phyloP scores from a whole-genome alignment of 2,888 invertebrate genomes.

The Stomorhina lunata region DNA sequence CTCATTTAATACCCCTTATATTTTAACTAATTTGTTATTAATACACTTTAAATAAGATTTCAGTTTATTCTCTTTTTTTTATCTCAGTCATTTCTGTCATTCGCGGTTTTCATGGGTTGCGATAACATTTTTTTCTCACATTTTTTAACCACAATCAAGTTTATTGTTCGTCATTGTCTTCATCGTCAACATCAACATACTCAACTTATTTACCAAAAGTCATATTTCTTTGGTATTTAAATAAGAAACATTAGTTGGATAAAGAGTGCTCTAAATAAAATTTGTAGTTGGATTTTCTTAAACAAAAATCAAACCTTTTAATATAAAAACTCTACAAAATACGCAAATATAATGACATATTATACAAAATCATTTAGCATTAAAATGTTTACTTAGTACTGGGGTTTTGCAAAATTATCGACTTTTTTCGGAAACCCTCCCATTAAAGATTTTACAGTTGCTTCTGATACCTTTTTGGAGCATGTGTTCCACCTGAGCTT shows the following conservation, averaged over 20 bases:
- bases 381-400: too few relatives aligned
- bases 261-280: too few relatives aligned
- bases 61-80: background rate
- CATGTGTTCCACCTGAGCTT: too few relatives aligned
- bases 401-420: too few relatives aligned
- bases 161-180: background rate
- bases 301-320: too few relatives aligned
- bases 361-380: too few relatives aligned
- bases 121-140: constrained; percentile 10
- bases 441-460: too few relatives aligned
- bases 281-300: too few relatives aligned
- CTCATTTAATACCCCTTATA: background rate
- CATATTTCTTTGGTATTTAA: constrained; percentile 9
- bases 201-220: constrained; percentile 19
- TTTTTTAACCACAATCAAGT: constrained; percentile 2
- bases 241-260: background rate
- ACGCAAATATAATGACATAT: too few relatives aligned
- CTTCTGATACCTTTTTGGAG: too few relatives aligned
- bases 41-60: background rate
- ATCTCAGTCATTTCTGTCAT: background rate
- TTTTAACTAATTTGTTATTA: background rate
- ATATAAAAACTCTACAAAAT: too few relatives aligned
- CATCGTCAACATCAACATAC: background rate
- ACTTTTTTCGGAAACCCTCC: too few relatives aligned
- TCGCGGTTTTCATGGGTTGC: constrained; percentile 7